Percentiles rank a stretch among this genome's conserved stretches.
Evolutionary conservation across 2,113 vertebrate genomes (phyloP).

Genomic region (Melanerpes aurifrons): DNA sequence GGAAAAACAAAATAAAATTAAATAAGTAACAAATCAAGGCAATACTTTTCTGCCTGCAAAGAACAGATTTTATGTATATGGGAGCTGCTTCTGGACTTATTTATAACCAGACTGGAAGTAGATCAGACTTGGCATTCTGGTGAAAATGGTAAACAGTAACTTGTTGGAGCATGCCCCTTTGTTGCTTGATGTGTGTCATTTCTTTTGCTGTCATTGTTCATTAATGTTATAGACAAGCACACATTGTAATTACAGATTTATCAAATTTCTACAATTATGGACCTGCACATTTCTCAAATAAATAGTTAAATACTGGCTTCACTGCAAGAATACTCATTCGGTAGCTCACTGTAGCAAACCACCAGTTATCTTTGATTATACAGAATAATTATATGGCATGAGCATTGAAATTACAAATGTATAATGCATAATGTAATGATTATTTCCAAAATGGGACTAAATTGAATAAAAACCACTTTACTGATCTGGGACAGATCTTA

Average conservation of each 20-base stretch:
- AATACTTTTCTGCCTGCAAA: not conserved
- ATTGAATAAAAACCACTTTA: conserved; percentile 27
- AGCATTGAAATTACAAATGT: conserved; percentile 56
- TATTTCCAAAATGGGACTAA: conserved; percentile 52
- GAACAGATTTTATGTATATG: not conserved
- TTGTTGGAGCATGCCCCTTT: not conserved
- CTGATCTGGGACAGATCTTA: conserved; percentile 38
- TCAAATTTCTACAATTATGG: conserved; percentile 14
- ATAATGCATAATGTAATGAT: conserved; percentile 36
- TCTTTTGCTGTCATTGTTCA: not conserved
- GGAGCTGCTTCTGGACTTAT: not conserved
- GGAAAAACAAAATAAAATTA: not conserved
- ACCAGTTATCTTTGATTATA: conserved; percentile 47
- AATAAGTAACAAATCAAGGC: not conserved
- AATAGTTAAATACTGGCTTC: conserved; percentile 8
- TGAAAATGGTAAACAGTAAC: not conserved
- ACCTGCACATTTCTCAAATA: not conserved
- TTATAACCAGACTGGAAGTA: not conserved
- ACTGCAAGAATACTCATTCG: not conserved
- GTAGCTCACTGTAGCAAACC: not conserved
- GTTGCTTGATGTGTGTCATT: not conserved
- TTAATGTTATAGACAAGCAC: not conserved
- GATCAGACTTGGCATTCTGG: not conserved
- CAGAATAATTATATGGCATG: conserved; percentile 54
- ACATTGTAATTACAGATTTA: not conserved